Percentiles rank a stretch among this genome's conserved stretches.
Conservation (phyloP, 2,888 invertebrate species). For the Pristionchus mayeri region DNA sequence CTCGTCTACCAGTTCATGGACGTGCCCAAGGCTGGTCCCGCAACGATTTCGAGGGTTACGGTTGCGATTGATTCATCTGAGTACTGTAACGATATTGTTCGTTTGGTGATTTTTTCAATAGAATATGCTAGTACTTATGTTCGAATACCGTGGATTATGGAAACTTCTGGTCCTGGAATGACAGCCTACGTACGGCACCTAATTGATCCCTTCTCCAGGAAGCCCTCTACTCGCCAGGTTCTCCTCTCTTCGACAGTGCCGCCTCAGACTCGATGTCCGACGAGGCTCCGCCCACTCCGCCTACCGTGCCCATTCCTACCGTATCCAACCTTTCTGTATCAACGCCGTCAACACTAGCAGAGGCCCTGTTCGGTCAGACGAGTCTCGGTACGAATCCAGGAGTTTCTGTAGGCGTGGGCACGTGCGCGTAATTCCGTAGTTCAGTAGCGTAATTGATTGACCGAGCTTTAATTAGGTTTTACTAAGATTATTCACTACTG, state of each 20-base stretch:
- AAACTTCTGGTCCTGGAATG: too few relatives aligned
- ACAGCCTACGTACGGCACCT: neutral
- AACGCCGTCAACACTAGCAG: too few relatives aligned
- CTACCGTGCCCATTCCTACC: neutral
- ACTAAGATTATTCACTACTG: slow-evolving; percentile 36
- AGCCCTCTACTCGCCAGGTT: slow-evolving; percentile 37
- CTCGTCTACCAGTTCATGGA: slow-evolving; percentile 99
- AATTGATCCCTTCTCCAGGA: slow-evolving; percentile 34
- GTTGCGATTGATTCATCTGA: neutral
- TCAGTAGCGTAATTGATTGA: slow-evolving; percentile 20
- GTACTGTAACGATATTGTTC: too few relatives aligned
- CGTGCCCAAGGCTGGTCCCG: slow-evolving; percentile 82
- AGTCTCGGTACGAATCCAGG: neutral
- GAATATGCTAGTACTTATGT: too few relatives aligned
- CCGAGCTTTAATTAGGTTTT: slow-evolving; percentile 1
- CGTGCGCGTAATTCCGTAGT: neutral
- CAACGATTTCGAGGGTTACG: too few relatives aligned
- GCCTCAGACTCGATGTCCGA: slow-evolving; percentile 31
- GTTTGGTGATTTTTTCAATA: too few relatives aligned
- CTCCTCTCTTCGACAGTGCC: slow-evolving; percentile 40
- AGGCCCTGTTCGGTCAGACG: slow-evolving; percentile 5
- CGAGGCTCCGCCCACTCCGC: slow-evolving; percentile 31
- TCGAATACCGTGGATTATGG: too few relatives aligned
- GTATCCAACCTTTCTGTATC: slow-evolving; percentile 5
- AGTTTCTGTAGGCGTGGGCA: neutral